A percentile compares a stretch with the other conserved stretches of the same genome.
Evolutionary conservation across 2,113 vertebrate genomes (phyloP).

Genomic region (Gymnorhina tibicen): DNA sequence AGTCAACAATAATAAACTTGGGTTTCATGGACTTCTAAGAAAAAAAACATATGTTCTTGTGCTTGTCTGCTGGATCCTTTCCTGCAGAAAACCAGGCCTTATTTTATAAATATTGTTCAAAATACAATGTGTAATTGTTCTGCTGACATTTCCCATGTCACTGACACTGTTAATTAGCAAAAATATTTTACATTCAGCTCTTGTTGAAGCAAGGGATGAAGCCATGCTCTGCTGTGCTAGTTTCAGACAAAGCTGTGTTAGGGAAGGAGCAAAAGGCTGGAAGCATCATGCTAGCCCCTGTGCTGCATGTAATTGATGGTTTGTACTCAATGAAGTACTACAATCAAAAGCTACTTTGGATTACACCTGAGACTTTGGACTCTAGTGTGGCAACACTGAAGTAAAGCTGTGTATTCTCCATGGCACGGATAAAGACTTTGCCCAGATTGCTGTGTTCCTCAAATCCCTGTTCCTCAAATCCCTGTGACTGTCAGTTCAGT

Average conservation of each 20-base stretch:
- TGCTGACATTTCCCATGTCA: not conserved
- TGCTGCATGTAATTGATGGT: accelerated
- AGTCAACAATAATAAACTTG: not conserved
- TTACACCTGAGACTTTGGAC: not conserved
- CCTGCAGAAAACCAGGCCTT: not conserved
- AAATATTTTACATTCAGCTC: not conserved
- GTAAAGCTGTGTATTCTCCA: not conserved
- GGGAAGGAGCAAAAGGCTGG: not conserved
- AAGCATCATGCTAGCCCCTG: accelerated
- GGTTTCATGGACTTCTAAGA: not conserved
- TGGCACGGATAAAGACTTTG: not conserved
- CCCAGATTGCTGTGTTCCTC: not conserved
- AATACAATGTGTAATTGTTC: not conserved
- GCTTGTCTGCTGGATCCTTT: not conserved
- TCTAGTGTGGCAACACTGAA: not conserved
- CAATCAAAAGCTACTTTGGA: not conserved
- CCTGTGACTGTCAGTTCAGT: not conserved
- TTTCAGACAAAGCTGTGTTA: not conserved
- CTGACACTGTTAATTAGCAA: not conserved
- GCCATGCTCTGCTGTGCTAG: not conserved
- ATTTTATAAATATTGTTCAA: not conserved
- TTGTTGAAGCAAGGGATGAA: not conserved
- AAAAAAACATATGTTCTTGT: not conserved
- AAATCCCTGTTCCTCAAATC: not conserved
- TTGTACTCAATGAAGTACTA: not conserved